Base-by-base conservation (phyloP, 2,797 vertebrate genomes). In the Dermochelys coriacea region DNA sequence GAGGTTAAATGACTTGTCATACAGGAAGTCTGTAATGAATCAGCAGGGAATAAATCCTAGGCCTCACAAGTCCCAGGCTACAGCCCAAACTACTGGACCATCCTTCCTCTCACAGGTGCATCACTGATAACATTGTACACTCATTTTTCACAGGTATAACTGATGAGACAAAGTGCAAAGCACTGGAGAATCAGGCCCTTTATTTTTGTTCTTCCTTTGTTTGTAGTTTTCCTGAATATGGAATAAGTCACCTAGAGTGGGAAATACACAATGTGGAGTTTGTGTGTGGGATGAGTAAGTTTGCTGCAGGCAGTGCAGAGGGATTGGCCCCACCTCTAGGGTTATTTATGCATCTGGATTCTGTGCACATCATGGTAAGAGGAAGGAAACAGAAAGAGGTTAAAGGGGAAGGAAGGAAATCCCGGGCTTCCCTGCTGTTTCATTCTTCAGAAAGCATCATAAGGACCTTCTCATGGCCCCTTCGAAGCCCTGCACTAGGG, bases 71-170 rank as follows among this genome's bases (percentile, higher is more conserved):
- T 12, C 61, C 34, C 74, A 51, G n/a, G 64, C 64, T 68, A 37
- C n/a, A 11, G n/a, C 64, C 12, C 68, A 68, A 51, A 23, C 27
- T 84, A 96, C 37, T 68, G 8, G n/a, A 37, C 75, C 37, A 75
- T 1, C 11, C 3, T 74, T 75, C 50, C 0, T 0, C 52, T 71
- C 91, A 11, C 27, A 89, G 15, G 10, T n/a, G 52, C 55, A 47
- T 86, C 59, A 59, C 5, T 5, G 55, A 52, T 9, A 49, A 15
- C 2, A 29, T 47, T 47, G 51, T 89, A 41, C 41, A 27, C 71
- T 74, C 1, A 2, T 6, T 21, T 18, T 41, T 45, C 51, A 2
- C 0, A 8, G 84, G 45, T 2, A 37, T 0, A 6, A 86, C 18
- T 31, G 77, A 88, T 52, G 51, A 41, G 64, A 74, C 47, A 55